Base-by-base conservation (phyloP, 2,797 vertebrate genomes). In the Agapornis canus region DNA sequence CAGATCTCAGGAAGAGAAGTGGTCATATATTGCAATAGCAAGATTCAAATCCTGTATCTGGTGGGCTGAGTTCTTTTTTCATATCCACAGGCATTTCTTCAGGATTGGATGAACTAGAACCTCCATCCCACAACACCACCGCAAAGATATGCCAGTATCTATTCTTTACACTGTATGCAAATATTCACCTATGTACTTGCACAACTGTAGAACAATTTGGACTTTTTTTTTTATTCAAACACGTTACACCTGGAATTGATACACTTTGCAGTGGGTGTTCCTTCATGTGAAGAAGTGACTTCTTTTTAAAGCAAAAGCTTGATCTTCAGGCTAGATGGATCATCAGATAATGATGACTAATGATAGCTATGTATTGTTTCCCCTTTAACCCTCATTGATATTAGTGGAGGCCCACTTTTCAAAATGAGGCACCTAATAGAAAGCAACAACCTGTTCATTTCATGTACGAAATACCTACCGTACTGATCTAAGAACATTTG, bases 231-330 rank as follows among this genome's bases (percentile, higher is more conserved):
- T 87, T 52, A 69, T 78, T 92, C 77, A 78, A 82, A 47, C 18
- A 26, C n/a, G 64, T 78, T 59, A 69, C 20, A 82, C 29, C 11
- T 35, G 25, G 43, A 89, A 92, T 11, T 61, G 23, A 56, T 29
- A 37, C 3, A 27, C 21, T 64, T 75, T 52, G n/a, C 5, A 32
- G 23, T 3, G 69, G 10, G 6, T 32, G 29, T 26, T 73, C 54
- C 51, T 80, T 80, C 64, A 71, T 31, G 43, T 65, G 43, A 76
- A 81, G 22, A 72, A 80, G 8, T 56, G 11, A 59, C 26, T 51
- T 83, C 6, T 78, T 92, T 86, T 77, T 51, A 68, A 95, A 92
- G 71, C 60, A 89, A 85, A 77, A 79, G 27, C 40, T 76, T 79
- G 42, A 72, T 91, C 49, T 83, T 71, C 52, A 42, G 27, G 61